These are phyloP conservation scores for Coleophora deauratella DNA, from an alignment of 2,888 invertebrate species.

Conservation along the genomic window DNA sequence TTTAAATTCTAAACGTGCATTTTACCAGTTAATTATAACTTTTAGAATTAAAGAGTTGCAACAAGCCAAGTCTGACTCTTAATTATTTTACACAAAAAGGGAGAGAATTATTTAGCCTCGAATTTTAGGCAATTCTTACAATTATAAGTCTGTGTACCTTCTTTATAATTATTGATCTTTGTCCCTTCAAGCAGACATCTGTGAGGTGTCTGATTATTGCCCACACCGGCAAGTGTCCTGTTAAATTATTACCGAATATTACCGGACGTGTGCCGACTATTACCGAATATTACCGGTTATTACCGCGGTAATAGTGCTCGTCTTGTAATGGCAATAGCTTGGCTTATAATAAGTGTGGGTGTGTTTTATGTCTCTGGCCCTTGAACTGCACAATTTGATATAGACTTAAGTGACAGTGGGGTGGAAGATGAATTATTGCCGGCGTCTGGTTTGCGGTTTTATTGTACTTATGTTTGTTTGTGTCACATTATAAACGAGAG, in stretches of 20 bases:
- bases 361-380: constrained; percentile 15
- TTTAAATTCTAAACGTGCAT: too few relatives aligned
- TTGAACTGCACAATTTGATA: constrained; percentile 9
- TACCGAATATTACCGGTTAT: constrained; percentile 33
- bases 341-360: constrained; percentile 12
- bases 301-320: constrained; percentile 22
- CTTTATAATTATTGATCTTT: constrained; percentile 19
- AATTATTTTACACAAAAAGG: too few relatives aligned
- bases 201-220: constrained; percentile 61
- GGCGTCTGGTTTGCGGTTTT: background rate
- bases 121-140: too few relatives aligned
- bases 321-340: constrained; percentile 11
- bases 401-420: background rate
- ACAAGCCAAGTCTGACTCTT: too few relatives aligned
- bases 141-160: too few relatives aligned
- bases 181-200: constrained; percentile 47
- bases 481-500: too few relatives aligned
- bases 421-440: background rate
- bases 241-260: constrained; percentile 58
- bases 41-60: too few relatives aligned
- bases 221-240: constrained; percentile 47
- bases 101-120: too few relatives aligned
- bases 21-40: too few relatives aligned
- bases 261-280: constrained; percentile 42
- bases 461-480: background rate